Evolutionary conservation across 2,888 invertebrate species (phyloP).

Genomic region (Drosophila gaucha): DNA sequence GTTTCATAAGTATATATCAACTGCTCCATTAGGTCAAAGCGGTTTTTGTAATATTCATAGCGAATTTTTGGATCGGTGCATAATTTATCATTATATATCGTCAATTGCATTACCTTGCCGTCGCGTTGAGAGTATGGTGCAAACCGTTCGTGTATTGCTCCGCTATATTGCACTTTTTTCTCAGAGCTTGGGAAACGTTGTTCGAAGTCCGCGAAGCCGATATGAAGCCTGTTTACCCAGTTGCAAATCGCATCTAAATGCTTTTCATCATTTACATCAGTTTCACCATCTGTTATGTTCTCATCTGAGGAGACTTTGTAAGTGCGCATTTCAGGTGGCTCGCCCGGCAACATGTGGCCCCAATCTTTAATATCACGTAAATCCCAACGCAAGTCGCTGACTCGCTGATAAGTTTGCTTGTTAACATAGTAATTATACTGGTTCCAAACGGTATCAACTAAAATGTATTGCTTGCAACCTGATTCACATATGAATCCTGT

Average conservation of each 20-base stretch:
- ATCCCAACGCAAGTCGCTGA: slow-evolving; percentile 87
- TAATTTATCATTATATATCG: slow-evolving; percentile 70
- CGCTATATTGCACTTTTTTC: slow-evolving; percentile 89
- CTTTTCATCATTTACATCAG: slow-evolving; percentile 86
- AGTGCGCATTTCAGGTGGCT: slow-evolving; percentile 86
- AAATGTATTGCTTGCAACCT: slow-evolving; percentile 88
- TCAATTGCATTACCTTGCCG: slow-evolving; percentile 85
- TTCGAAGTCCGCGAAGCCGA: slow-evolving; percentile 87
- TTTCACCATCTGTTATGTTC: slow-evolving; percentile 84
- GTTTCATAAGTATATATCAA: slow-evolving; percentile 86
- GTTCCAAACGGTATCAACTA: slow-evolving; percentile 94
- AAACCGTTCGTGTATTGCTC: slow-evolving; percentile 90
- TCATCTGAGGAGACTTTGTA: slow-evolving; percentile 84
- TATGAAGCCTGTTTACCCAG: slow-evolving; percentile 89
- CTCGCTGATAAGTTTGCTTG: slow-evolving; percentile 86
- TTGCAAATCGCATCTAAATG: slow-evolving; percentile 91
- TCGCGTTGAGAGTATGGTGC: slow-evolving; percentile 91
- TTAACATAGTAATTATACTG: slow-evolving; percentile 93
- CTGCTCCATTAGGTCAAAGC: slow-evolving; percentile 88
- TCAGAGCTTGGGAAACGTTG: slow-evolving; percentile 91
- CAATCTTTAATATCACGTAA: slow-evolving; percentile 87
- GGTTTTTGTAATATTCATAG: slow-evolving; percentile 88
- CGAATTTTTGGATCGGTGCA: slow-evolving; percentile 83
- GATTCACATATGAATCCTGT: slow-evolving; percentile 89
- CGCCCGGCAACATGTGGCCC: slow-evolving; percentile 91